These are phyloP conservation scores for Cantharis nigra DNA, from an alignment of 2,888 invertebrate species.

Conservation along the genomic window DNA sequence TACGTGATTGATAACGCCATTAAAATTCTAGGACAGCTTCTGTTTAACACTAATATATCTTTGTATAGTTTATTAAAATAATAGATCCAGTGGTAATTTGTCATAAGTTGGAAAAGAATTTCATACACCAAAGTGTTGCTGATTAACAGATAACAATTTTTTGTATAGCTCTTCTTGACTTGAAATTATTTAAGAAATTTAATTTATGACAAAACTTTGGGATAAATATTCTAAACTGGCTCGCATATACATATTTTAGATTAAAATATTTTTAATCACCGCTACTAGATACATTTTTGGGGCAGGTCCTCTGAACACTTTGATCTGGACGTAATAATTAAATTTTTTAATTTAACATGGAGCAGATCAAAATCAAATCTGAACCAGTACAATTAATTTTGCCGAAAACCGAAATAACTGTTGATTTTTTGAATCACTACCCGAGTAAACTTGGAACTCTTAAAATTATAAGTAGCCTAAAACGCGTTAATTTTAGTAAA, in stretches of 20 bases:
- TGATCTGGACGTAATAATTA: neutral
- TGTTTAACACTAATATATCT: constrained; percentile 8
- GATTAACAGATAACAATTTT: neutral
- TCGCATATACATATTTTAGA: neutral
- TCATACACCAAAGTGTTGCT: neutral
- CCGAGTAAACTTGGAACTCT: too few species aligned
- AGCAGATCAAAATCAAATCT: neutral
- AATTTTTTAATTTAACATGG: neutral
- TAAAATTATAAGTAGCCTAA: neutral
- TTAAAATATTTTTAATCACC: neutral
- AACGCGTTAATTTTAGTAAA: too few species aligned
- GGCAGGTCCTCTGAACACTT: neutral
- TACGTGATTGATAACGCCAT: constrained; percentile 17
- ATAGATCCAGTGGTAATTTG: neutral
- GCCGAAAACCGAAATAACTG: too few species aligned
- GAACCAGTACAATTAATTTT: neutral
- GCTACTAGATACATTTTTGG: neutral
- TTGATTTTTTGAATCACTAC: too few species aligned
- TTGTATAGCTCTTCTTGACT: neutral
- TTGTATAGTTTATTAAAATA: constrained; percentile 2
- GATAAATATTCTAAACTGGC: neutral
- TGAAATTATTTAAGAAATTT: neutral
- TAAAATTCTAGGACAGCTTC: constrained; percentile 10
- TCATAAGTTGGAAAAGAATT: neutral
- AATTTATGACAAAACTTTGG: neutral